These are phyloP conservation scores for Sitta europaea DNA, from an alignment of 2,113 vertebrate genomes.

Conservation along the genomic window DNA sequence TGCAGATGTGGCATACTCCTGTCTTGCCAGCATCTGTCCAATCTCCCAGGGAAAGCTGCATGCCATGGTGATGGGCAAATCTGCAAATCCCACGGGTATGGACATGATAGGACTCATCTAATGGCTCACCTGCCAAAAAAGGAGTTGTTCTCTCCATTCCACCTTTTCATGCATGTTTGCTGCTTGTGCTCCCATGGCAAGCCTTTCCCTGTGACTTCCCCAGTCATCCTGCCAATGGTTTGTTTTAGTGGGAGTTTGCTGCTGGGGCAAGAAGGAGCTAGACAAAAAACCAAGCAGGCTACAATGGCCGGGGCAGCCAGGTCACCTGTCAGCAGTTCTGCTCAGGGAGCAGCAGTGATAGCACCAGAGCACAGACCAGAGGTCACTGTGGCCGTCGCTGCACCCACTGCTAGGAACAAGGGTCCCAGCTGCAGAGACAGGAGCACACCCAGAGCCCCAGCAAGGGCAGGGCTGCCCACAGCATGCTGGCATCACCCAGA, in stretches of 20 bases:
- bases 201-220: neutral
- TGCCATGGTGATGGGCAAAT: neutral
- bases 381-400: accelerated
- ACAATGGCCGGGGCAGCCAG: neutral
- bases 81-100: neutral
- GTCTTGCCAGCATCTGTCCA: neutral
- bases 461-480: too few species aligned
- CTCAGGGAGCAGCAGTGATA: accelerated
- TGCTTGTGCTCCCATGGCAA: neutral
- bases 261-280: neutral
- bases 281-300: neutral
- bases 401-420: accelerated
- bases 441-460: neutral
- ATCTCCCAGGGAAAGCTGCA: accelerated
- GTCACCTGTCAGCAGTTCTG: neutral
- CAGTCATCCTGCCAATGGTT: neutral
- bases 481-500: neutral
- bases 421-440: accelerated
- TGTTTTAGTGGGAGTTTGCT: neutral
- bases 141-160: neutral
- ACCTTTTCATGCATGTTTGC: neutral
- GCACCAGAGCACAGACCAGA: neutral
- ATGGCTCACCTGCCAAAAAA: neutral
- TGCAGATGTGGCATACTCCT: neutral
- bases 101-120: neutral